A percentile compares a stretch with the other conserved stretches of the same genome.
Conservation (phyloP, 2,113 vertebrate species). For the Scomber colias region DNA sequence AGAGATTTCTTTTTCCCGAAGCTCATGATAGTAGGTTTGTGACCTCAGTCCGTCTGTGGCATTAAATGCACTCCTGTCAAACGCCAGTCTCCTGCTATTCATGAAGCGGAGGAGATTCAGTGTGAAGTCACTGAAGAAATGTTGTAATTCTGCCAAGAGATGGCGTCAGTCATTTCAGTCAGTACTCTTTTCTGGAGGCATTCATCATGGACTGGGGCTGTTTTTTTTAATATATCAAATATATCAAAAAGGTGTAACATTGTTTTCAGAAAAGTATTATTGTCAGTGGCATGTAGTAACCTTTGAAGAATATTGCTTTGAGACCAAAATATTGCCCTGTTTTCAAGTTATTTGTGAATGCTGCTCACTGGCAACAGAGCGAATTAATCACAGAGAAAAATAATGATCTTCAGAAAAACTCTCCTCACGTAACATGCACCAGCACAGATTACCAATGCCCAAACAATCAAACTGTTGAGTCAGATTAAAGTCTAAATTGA, state of each 20-base stretch:
- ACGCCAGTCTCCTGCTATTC: constrained; percentile 7
- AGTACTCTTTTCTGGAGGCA: constrained; percentile 9
- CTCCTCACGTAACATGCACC: constrained; percentile 1
- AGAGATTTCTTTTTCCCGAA: constrained; percentile 48
- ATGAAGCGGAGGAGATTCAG: constrained; percentile 15
- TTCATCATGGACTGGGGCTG: background rate
- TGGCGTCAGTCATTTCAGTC: constrained; percentile 34
- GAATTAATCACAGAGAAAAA: constrained; percentile 30
- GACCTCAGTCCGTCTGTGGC: constrained; percentile 50
- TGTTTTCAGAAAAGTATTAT: background rate
- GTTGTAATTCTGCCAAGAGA: constrained; percentile 46
- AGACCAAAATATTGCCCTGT: background rate
- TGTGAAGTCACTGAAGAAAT: constrained; percentile 29
- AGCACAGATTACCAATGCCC: constrained; percentile 31
- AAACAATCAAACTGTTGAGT: constrained; percentile 42
- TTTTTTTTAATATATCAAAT: background rate
- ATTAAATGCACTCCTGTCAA: constrained; percentile 32
- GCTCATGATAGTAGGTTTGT: constrained; percentile 38
- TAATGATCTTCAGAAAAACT: constrained; percentile 16
- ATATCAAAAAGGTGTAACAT: background rate
- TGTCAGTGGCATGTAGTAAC: background rate
- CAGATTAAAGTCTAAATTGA: constrained; percentile 35
- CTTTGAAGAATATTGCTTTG: constrained; percentile 7
- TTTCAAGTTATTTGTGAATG: constrained; percentile 18
- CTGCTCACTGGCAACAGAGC: background rate